Conservation (phyloP, 2,888 invertebrate genomes). For the Formica aserva region DNA sequence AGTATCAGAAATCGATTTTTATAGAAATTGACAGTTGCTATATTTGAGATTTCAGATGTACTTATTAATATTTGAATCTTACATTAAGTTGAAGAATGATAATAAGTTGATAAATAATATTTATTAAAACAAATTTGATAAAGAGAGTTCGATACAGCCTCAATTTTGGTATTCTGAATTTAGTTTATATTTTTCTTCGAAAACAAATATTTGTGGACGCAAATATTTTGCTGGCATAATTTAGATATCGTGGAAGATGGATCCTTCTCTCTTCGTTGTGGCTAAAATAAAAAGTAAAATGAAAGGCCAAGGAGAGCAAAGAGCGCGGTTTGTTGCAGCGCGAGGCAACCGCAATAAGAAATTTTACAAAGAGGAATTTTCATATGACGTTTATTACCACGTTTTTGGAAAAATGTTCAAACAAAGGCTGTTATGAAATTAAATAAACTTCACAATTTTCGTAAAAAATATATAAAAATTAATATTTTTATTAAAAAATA, state of each 20-base stretch:
- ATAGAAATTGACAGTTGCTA: background rate
- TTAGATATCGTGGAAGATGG: slow-evolving; percentile 21
- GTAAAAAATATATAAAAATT: background rate
- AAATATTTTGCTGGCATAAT: slow-evolving; percentile 40
- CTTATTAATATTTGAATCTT: background rate
- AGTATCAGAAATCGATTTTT: background rate
- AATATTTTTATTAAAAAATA: slow-evolving; percentile 1
- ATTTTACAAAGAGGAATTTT: slow-evolving; percentile 33
- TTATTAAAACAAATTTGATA: background rate
- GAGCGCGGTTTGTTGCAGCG: slow-evolving; percentile 21
- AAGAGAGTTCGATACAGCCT: background rate
- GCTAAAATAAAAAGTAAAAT: slow-evolving; percentile 28
- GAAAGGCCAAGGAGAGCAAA: slow-evolving; percentile 14
- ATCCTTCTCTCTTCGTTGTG: background rate
- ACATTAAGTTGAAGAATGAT: background rate
- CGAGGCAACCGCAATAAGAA: slow-evolving; percentile 20
- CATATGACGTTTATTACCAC: slow-evolving; percentile 29
- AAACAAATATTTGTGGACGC: slow-evolving; percentile 23
- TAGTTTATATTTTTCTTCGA: background rate
- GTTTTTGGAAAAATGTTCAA: slow-evolving; percentile 11
- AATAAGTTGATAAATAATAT: slow-evolving; percentile 3
- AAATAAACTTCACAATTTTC: background rate
- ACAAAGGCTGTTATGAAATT: slow-evolving; percentile 15
- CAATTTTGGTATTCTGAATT: slow-evolving; percentile 21
- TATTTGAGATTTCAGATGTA: background rate